Conservation (phyloP, 2,113 vertebrate genomes). For the Coregonus clupeaformis region DNA sequence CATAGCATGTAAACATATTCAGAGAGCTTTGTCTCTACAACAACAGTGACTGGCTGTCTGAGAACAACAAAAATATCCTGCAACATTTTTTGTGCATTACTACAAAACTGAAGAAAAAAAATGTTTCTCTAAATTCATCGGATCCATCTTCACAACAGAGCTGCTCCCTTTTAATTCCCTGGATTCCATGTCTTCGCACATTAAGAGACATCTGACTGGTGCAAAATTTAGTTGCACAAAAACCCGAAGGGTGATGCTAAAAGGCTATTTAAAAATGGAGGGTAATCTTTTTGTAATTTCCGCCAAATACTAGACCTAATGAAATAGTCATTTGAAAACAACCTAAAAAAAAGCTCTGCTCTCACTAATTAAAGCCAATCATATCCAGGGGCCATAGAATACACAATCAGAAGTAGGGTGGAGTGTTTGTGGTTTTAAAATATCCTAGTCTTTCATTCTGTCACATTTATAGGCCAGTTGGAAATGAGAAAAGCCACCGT, state of each 20-base stretch:
- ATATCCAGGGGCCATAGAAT: slow-evolving; percentile 41
- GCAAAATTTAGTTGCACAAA: slow-evolving; percentile 60
- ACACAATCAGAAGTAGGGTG: slow-evolving; percentile 18
- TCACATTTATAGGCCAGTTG: slow-evolving; percentile 11
- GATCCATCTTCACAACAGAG: slow-evolving; percentile 28
- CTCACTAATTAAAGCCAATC: slow-evolving; percentile 47
- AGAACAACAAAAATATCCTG: not conserved
- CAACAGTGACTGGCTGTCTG: not conserved
- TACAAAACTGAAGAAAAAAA: not conserved
- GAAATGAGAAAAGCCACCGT: not conserved
- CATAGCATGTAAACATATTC: not conserved
- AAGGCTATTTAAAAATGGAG: slow-evolving; percentile 69
- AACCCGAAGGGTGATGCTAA: slow-evolving; percentile 50
- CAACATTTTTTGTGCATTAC: not conserved
- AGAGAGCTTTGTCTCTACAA: not conserved
- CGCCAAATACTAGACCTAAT: slow-evolving; percentile 66
- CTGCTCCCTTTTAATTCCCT: slow-evolving; percentile 48
- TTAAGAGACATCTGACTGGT: slow-evolving; percentile 54
- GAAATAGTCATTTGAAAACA: slow-evolving; percentile 69
- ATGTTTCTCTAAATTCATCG: slow-evolving; percentile 40
- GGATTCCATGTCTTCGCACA: slow-evolving; percentile 46
- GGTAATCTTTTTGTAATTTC: slow-evolving; percentile 55
- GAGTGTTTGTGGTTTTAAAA: slow-evolving; percentile 17
- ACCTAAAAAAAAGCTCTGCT: slow-evolving; percentile 38
- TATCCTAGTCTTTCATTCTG: slow-evolving; percentile 16